Percentiles rank a stretch among this genome's conserved stretches.
Conservation (phyloP, 2,113 vertebrate species). For the Lagopus muta region DNA sequence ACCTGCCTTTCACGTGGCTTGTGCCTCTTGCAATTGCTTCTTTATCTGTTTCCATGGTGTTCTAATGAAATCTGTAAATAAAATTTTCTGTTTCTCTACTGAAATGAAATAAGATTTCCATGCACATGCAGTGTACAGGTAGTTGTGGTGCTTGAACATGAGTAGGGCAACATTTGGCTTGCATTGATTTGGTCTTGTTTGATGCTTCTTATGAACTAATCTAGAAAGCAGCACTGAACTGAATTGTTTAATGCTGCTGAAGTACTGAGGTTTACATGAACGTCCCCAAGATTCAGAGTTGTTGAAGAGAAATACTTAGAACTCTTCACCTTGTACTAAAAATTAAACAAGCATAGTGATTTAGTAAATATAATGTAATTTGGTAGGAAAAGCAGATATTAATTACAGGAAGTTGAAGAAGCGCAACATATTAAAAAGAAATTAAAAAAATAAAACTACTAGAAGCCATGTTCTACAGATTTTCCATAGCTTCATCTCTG, state of each 20-base stretch:
- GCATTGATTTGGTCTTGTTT: neutral
- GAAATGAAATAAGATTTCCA: conserved; percentile 17
- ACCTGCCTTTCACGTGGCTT: conserved; percentile 30
- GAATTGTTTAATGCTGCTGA: neutral
- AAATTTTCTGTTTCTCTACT: conserved; percentile 24
- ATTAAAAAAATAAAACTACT: neutral
- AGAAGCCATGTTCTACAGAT: neutral
- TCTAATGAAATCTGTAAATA: conserved; percentile 54
- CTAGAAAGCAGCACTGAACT: neutral
- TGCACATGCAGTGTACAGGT: neutral
- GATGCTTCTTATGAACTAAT: neutral
- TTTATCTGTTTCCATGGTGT: conserved; percentile 63
- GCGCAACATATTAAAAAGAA: neutral
- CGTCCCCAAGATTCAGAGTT: neutral
- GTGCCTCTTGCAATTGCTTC: conserved; percentile 35
- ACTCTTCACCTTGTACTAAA: neutral
- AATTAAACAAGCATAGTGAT: neutral
- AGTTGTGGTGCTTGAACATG: neutral
- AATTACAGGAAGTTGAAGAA: neutral
- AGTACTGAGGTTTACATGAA: neutral
- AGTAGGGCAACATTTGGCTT: conserved; percentile 7
- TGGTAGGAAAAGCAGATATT: neutral
- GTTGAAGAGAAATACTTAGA: neutral
- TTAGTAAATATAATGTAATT: neutral
- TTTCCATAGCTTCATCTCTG: neutral